A percentile compares a stretch with the other conserved stretches of the same genome.
Evolutionary conservation across 2,888 invertebrate genomes (phyloP).

Genomic region (Xestia rhomboidea): DNA sequence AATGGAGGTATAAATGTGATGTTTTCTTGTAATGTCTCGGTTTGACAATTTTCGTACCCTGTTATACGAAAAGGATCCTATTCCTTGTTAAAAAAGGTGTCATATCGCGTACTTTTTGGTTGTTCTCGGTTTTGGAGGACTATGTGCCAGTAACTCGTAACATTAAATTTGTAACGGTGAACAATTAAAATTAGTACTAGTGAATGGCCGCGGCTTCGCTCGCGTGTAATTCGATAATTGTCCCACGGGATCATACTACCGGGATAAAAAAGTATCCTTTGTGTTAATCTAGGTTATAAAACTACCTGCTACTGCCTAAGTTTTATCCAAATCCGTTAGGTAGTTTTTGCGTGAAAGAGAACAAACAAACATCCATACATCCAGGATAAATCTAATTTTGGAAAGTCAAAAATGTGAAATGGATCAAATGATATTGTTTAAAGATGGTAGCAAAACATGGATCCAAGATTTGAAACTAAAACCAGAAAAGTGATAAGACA

Average conservation of each 20-base stretch:
- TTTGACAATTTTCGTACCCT: constrained; percentile 5
- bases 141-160: not conserved
- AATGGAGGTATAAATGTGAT: constrained; percentile 28
- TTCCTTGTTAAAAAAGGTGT: not conserved
- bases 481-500: not conserved
- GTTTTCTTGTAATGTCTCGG: constrained; percentile 37
- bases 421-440: too few relatives aligned
- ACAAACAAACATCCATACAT: too few relatives aligned
- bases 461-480: not conserved
- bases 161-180: not conserved
- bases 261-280: too few relatives aligned
- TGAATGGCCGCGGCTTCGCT: too few relatives aligned
- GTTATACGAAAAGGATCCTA: not conserved
- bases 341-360: too few relatives aligned
- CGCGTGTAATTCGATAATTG: too few relatives aligned
- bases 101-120: not conserved
- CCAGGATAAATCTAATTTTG: too few relatives aligned
- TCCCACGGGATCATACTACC: too few relatives aligned
- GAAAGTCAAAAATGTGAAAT: too few relatives aligned
- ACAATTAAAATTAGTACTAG: not conserved
- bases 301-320: too few relatives aligned
- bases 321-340: too few relatives aligned
- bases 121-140: not conserved
- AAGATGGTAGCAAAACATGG: not conserved
- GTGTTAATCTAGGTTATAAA: too few relatives aligned